phyloP scores from a whole-genome alignment of 2,797 vertebrate species.

The Artibeus lituratus region DNA sequence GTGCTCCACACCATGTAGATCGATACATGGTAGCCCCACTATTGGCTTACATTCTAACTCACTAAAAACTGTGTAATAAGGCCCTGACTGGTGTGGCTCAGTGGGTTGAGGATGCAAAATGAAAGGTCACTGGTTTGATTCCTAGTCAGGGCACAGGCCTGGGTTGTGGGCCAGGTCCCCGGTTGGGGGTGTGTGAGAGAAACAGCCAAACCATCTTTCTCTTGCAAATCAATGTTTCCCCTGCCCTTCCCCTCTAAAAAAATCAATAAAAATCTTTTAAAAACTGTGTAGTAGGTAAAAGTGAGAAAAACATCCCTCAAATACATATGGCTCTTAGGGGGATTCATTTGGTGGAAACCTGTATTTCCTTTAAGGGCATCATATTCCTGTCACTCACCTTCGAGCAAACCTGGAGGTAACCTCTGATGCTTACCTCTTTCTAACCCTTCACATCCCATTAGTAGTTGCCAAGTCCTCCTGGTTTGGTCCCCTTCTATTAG shows the following conservation, averaged over 20 bases:
- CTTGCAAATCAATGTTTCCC: background rate
- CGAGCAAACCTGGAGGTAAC: background rate
- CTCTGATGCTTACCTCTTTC: background rate
- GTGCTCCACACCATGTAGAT: background rate
- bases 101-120: background rate
- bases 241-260: no score
- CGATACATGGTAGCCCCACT: background rate
- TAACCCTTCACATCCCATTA: background rate
- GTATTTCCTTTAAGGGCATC: background rate
- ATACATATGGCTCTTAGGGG: background rate
- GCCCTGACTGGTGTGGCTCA: background rate
- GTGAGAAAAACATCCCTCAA: background rate
- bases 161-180: background rate
- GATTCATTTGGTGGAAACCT: background rate
- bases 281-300: background rate
- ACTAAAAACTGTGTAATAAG: background rate
- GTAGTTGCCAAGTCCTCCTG: background rate
- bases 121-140: background rate
- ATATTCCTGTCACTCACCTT: background rate
- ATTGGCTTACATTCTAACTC: background rate
- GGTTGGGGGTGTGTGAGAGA: background rate
- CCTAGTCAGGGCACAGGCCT: background rate
- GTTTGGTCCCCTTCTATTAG: background rate
- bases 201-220: background rate
- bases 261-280: background rate